These are phyloP conservation scores for Diacarnus erythraeanus DNA, from an alignment of 37 sponge, comb jelly and placozoan species.

Conservation along the genomic window DNA sequence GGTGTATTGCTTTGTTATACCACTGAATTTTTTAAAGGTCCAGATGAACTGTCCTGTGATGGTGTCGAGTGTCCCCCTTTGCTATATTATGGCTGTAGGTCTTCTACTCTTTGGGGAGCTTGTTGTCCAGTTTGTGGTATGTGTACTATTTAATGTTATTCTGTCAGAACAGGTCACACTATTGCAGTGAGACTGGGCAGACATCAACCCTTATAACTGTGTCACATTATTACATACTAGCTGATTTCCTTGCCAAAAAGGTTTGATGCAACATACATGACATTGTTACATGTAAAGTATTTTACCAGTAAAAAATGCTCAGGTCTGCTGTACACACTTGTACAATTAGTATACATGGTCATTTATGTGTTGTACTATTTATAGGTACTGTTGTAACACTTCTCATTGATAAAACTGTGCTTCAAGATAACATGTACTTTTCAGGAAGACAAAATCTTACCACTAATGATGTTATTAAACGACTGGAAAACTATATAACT, in stretches of 20 bases:
- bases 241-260: background rate
- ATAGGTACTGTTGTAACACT: constrained; percentile 24
- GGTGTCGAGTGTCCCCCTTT: constrained; percentile 47
- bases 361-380: background rate
- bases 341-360: too few species aligned
- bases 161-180: too few species aligned
- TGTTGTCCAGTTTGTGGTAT: constrained; percentile 76
- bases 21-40: background rate
- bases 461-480: constrained; percentile 23
- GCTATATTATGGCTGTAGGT: constrained; percentile 20
- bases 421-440: constrained; percentile 13
- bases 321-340: too few species aligned
- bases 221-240: background rate
- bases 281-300: background rate
- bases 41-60: constrained; percentile 4
- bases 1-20: background rate
- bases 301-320: background rate
- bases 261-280: background rate
- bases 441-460: constrained; percentile 5
- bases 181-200: too few species aligned
- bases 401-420: constrained; percentile 8
- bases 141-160: background rate
- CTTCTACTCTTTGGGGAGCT: constrained; percentile 32
- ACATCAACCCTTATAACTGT: background rate
- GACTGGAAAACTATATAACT: constrained; percentile 31